Conservation (phyloP, 2,113 vertebrate genomes). For the Ictidomys tridecemlineatus region DNA sequence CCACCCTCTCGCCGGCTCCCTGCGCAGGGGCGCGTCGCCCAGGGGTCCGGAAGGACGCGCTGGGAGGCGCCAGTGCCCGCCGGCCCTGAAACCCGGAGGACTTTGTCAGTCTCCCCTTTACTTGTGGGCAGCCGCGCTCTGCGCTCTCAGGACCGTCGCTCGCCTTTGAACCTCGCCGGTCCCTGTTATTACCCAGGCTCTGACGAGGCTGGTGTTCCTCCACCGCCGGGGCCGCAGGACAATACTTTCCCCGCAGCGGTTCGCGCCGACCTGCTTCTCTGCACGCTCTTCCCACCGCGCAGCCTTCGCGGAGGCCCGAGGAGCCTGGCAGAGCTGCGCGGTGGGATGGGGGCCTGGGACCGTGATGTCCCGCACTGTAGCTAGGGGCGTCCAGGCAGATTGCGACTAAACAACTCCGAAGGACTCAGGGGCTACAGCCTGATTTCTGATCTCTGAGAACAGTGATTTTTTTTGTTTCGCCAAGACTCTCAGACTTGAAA, state of each 20-base stretch:
- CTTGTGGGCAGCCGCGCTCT: not conserved
- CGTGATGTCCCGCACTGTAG: not conserved
- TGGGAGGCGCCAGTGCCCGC: not conserved
- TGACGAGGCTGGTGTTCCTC: not conserved
- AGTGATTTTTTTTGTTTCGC: not conserved
- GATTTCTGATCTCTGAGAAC: conserved; percentile 23
- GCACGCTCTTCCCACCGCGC: not conserved
- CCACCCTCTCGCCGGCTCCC: not conserved
- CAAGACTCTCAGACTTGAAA: not conserved
- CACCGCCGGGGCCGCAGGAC: not conserved
- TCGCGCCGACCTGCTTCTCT: not conserved
- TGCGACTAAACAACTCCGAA: not conserved
- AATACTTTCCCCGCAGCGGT: not conserved
- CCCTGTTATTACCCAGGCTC: not conserved
- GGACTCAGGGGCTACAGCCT: not conserved
- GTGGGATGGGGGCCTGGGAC: not conserved
- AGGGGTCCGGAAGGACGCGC: not conserved
- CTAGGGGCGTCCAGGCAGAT: not conserved
- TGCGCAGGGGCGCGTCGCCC: accelerated
- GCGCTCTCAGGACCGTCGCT: not conserved
- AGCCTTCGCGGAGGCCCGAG: not conserved
- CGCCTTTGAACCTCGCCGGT: not conserved
- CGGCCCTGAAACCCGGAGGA: accelerated
- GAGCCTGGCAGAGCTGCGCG: not conserved
- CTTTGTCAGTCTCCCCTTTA: accelerated